Conservation (phyloP, 2,888 invertebrate species). For the Aproaerema taeniolella region DNA sequence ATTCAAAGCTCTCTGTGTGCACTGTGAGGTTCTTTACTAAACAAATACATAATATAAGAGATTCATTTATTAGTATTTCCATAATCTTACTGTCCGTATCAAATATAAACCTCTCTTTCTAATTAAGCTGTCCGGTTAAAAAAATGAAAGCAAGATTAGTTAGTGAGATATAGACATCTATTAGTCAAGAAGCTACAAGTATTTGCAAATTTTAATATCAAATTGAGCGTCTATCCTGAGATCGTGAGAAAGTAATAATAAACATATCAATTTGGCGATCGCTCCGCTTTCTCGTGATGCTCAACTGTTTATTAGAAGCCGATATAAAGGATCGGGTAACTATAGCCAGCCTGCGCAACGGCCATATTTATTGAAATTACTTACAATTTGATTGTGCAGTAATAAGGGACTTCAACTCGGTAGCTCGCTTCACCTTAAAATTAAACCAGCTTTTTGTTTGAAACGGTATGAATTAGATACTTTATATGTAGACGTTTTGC, state of each 20-base stretch:
- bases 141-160: too few relatives aligned
- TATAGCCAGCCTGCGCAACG: conserved; percentile 42
- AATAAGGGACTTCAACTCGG: conserved; percentile 61
- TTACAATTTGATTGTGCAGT: conserved; percentile 70
- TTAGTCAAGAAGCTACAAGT: too few relatives aligned
- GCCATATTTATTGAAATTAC: conserved; percentile 76
- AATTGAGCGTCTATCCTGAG: conserved; percentile 29
- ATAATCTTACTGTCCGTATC: too few relatives aligned
- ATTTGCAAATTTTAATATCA: conserved; percentile 6
- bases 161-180: too few relatives aligned
- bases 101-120: too few relatives aligned
- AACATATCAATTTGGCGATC: conserved; percentile 71
- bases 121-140: too few relatives aligned
- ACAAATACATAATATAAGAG: too few relatives aligned
- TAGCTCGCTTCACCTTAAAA: conserved; percentile 58
- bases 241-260: conserved; percentile 76
- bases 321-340: conserved; percentile 60
- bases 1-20: too few relatives aligned
- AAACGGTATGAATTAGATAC: conserved; percentile 58
- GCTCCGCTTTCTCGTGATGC: conserved; percentile 72
- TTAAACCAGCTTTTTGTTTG: conserved; percentile 60
- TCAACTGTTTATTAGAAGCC: conserved; percentile 70
- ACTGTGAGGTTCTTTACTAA: too few relatives aligned
- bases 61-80: too few relatives aligned
- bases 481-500: conserved; percentile 45